Evolutionary conservation across 1,140 invertebrate genomes (phyloP), one percentile per base, ranked within the genome.

Genomic region (Meloidogyne floridensis): DNA sequence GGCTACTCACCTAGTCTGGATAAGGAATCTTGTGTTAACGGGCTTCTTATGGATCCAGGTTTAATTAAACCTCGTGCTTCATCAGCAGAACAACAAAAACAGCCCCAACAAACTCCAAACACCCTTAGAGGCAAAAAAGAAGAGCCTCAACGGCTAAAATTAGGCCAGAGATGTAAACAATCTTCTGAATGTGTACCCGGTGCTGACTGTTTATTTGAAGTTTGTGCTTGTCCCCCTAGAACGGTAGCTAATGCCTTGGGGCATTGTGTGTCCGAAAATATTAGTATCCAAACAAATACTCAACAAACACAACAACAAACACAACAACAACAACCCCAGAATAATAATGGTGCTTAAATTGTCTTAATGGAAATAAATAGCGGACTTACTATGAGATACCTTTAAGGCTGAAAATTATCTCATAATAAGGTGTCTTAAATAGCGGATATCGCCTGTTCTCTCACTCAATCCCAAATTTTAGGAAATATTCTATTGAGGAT

Each of bases 1-100:
- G 85, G 85, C 11, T 86, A 84, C 80, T 56, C 69, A 42, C 85
- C 86, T 59, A 84, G 84, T 70, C 53, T 18, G 4, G 84, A 85
- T 51, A 75, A 77, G 51, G 75, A 84, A 32, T 88, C 86, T 65
- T 85, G 84, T 65, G 81, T 85, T n/a, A 86, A 85, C 59, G 83
- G 80, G 3, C 77, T 85, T 47, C 51, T 85, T 43, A 43, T 81
- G 53, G 56, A 51, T 15, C 47, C 54, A 5, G 69, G n/a, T 1
- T n/a, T 18, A 65, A 65, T 65, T n/a, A 65, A 2, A 13, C 59
- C 15, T 0, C 10, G 59, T 6, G 15, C 59, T 2, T 70, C 43
- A 32, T 59, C 80, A n/a, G 10, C 53, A 9, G 56, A 56, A 59
- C 4, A 43, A 43, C 75, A 76, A 54, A 15, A 18, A 69, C 51